Evolutionary conservation across 1,140 invertebrate genomes (phyloP), one percentile per base, ranked within the genome.

Genomic region (Heliconius hewitsoni): DNA sequence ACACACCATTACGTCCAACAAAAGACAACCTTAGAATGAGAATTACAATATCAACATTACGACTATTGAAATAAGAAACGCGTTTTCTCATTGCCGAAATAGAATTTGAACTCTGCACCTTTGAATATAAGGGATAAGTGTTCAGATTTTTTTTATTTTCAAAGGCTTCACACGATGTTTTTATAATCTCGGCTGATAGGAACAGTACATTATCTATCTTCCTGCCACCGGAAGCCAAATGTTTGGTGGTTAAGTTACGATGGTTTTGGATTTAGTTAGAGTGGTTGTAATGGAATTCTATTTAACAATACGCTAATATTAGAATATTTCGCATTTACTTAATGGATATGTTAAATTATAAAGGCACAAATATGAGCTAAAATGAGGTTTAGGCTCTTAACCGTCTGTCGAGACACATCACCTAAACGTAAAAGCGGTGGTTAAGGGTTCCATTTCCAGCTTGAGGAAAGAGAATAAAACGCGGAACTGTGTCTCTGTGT

Each of bases 191-290:
- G 74, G 11, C 19, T 75, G 74, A 75, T 75, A 74, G 50, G 50
- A 57, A 75, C 73, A 74, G 73, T 75, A 39, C 74, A 75, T 75
- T 75, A 75, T 75, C 74, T 75, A 66, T 75, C 60, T 75, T 75
- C 60, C 74, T 66, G 55, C 60, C 55, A 60, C 18, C 52, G 74
- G n/a, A 39, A 30, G 39, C n/a, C 39, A 66, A 74, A 75, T 66
- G 74, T 75, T 75, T 75, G 37, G 30, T 55, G 27, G 73, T n/a
- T 74, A 30, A 74, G 50, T 75, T 75, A 66, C 74, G 74, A 66
- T 66, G 23, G 60, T 27, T 9, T 60, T 60, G 19, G n/a, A 60
- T 60, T 46, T 46, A 46, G 0, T n/a, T n/a, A 60, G n/a, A 60
- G 57, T 60, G 57, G 42, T 60, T 60, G 57, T 60, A 60, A 60